These are phyloP conservation scores for Campoletis sonorensis DNA, from an alignment of 1,140 invertebrate species.

Conservation along the genomic window DNA sequence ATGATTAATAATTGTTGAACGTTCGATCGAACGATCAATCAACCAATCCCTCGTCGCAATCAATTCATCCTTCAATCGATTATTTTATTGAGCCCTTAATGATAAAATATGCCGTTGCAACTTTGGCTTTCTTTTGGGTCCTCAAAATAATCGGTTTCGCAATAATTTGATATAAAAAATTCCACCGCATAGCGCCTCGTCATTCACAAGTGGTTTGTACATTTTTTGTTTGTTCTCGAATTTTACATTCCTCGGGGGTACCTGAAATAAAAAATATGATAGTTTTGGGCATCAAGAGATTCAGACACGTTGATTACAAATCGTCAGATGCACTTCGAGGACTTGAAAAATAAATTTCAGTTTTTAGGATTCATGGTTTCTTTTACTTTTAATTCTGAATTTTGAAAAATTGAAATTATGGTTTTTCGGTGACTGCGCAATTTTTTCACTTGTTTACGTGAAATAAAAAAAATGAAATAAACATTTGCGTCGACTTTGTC, in stretches of 20 bases:
- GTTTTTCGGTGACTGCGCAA: too few relatives aligned
- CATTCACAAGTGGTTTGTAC: conserved; percentile 30
- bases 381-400: too few relatives aligned
- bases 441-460: not conserved
- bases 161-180: too few relatives aligned
- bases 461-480: not conserved
- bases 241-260: conserved; percentile 40
- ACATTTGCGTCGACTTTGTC: conserved; percentile 11
- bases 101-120: not conserved
- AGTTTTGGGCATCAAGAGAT: not conserved
- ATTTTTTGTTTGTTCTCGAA: conserved; percentile 21
- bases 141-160: not conserved
- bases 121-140: not conserved
- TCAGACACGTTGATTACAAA: not conserved
- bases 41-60: too few relatives aligned
- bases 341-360: not conserved
- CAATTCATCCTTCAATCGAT: too few relatives aligned
- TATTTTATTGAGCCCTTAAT: too few relatives aligned
- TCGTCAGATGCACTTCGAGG: conserved; percentile 1
- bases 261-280: conserved; percentile 21
- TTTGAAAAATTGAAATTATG: too few relatives aligned
- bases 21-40: too few relatives aligned
- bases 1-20: too few relatives aligned
- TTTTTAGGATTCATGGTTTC: not conserved
- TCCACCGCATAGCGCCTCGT: not conserved